Base-by-base conservation (phyloP, 2,797 vertebrate genomes). In the Hirundo rustica region DNA sequence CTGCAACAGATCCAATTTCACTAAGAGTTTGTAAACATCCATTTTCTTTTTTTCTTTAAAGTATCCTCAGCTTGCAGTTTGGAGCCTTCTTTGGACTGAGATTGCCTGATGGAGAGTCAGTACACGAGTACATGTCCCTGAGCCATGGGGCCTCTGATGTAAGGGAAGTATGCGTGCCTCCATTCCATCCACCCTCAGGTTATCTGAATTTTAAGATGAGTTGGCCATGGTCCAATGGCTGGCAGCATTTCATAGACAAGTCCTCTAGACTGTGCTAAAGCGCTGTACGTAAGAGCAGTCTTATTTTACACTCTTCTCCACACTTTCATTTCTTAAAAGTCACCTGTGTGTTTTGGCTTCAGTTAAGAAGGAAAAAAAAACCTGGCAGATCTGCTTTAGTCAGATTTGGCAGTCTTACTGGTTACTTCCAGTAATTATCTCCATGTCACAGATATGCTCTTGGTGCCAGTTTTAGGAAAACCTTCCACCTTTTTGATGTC, bases 271-370 rank as follows among this genome's bases (percentile, higher is more conserved):
- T 71, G 85, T 85, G 73, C 88, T 92, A 82, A 95, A 96, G 72
- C 11, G 4, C 80, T 53, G 27, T 70, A 61, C 8, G 1, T 68
- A 57, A 67, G 48, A 55, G 30, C 34, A 62, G 57, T 16, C 45
- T 89, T 70, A 67, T 79, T 96, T 89, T 76, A 77, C 86, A 60
- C 62, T 88, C 73, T 93, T 85, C 71, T 80, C 42, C 77, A 71
- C 14, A 29, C 76, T 93, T 96, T 84, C 5, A 0, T 97, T 96
- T 95, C 73, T 93, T 96, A 57, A 85, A 82, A 94, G 90, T 93
- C 97, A 98, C 97, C 97, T 98, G 97, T 95, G 95, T 18, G 51
- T 97, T 97, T 96, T 97, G 97, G 96, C 96, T 96, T 61, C 51
- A 66, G 45, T 27, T 51, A 73, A 65, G 55, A 74, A 74, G 20